Evolutionary conservation across 2,113 vertebrate genomes (phyloP), one percentile per base, ranked within the genome.

Genomic region (Elephas maximus): DNA sequence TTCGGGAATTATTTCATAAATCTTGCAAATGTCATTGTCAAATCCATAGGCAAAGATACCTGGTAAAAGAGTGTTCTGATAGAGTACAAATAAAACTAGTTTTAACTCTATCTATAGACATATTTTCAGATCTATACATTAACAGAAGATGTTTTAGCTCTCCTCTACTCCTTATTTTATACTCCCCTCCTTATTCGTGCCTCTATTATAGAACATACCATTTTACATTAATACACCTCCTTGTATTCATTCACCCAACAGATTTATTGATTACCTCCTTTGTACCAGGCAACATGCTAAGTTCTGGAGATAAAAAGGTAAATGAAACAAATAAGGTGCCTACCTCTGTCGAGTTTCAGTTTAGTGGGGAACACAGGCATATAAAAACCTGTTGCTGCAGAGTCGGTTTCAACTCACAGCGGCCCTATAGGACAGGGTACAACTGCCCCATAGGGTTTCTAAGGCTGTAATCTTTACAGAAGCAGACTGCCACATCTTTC

Each of bases 1-100:
- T 92, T 90, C 73, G 85, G 65, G 51, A 93, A 92, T 96, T 79
- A 95, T 94, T 98, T 97, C 81, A 95, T 82, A 97, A 97, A 94
- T 96, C 44, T 60, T 33, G 0, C 83, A 92, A 93, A 95, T 96
- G 85, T 60, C 96, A 90, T 95, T 88, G 85, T 94, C 5, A 79
- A 88, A 69, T 96, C 78, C 78, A 63, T 60, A 97, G 74, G 33
- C 28, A 93, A 73, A 96, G 98, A 95, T 53, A n/a, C 48, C 44
- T 87, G 60, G 33, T 83, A 82, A 91, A 90, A 33, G 8, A 91
- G 8, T 62, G 23, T 84, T 65, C 41, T 48, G 45, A 86, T 6
- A 83, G 30, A 94, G 86, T 48, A 92, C 45, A 94, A 86, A 95
- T 91, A 93, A 90, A 94, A 62, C 1, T 33, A 84, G 30, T 78